Conservation (phyloP, 2,797 vertebrate species). For the Eospalax fontanierii region DNA sequence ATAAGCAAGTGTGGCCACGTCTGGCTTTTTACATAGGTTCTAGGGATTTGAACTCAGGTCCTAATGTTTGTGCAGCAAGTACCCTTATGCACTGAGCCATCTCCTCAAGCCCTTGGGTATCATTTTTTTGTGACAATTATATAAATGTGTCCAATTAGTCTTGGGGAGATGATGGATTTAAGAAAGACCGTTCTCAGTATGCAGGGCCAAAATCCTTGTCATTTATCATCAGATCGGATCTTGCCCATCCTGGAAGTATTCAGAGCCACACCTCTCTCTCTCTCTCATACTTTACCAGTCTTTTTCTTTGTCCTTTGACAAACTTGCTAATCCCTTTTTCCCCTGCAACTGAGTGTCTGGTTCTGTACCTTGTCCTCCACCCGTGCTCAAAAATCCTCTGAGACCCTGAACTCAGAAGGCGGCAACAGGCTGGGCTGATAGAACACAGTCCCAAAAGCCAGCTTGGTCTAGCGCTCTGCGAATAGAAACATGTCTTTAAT, state of each 20-base stretch:
- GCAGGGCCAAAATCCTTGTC: background rate
- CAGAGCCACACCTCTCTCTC: background rate
- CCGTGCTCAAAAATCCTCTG: background rate
- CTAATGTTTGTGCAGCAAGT: no score
- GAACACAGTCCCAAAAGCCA: background rate
- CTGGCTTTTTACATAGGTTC: no score
- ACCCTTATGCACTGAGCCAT: background rate
- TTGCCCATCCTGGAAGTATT: background rate
- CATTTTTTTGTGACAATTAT: background rate
- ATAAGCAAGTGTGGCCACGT: no score
- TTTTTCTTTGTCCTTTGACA: background rate
- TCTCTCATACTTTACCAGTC: no score
- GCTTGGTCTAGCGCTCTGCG: background rate
- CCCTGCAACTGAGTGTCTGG: background rate
- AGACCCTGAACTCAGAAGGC: background rate
- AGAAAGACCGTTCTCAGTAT: background rate
- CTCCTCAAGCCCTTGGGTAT: background rate
- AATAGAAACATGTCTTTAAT: conserved; percentile 62
- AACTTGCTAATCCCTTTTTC: background rate
- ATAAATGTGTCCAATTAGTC: background rate
- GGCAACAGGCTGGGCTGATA: background rate
- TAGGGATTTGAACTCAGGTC: no score
- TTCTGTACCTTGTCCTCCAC: no score
- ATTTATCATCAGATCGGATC: background rate
- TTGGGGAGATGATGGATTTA: background rate